phyloP scores from a whole-genome alignment of 2,797 vertebrate species.

The Pteropus rufus region DNA sequence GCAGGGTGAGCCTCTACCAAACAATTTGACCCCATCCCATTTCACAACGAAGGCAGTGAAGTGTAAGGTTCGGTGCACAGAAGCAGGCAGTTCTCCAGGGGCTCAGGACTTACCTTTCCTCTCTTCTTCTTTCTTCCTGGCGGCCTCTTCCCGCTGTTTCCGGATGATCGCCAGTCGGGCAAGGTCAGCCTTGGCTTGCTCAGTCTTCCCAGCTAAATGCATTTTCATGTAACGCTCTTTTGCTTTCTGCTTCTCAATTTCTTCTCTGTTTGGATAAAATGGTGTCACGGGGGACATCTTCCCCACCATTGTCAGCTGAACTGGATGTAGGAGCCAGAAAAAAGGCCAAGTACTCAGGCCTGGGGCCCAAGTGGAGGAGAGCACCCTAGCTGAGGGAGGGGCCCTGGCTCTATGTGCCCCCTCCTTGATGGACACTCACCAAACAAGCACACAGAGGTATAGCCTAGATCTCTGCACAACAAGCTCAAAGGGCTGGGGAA shows the following conservation, averaged over 20 bases:
- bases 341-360: background rate
- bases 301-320: background rate
- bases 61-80: background rate
- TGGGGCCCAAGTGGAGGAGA: background rate
- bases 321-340: background rate
- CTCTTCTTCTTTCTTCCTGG: constrained; percentile 95
- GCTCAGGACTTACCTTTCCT: constrained; percentile 88
- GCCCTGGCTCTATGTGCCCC: background rate
- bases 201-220: constrained; percentile 98
- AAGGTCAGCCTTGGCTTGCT: constrained; percentile 97
- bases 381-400: background rate
- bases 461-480: background rate
- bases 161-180: constrained; percentile 95
- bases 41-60: background rate
- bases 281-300: background rate
- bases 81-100: background rate
- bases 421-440: background rate
- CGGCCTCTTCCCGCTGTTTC: constrained; percentile 97
- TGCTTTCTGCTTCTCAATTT: constrained; percentile 97
- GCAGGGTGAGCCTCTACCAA: background rate
- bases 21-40: background rate
- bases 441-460: background rate
- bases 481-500: background rate
- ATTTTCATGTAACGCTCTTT: constrained; percentile 99
- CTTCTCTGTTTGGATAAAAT: constrained; percentile 87